These are phyloP conservation scores for Leptothorax acervorum DNA, from an alignment of 2,888 invertebrate species.

Conservation along the genomic window DNA sequence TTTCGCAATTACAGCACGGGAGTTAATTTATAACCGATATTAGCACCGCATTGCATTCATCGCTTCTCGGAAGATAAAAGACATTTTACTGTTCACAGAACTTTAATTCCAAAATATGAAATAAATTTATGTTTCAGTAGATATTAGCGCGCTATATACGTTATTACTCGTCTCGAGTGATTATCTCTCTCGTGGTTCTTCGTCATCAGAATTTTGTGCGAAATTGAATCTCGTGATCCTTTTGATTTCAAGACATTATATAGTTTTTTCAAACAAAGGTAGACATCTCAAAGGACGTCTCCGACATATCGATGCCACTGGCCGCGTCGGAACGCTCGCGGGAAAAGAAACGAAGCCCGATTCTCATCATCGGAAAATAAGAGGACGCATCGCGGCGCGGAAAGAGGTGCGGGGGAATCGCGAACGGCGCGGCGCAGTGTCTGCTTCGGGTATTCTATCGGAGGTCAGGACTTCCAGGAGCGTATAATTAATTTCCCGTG, in stretches of 20 bases:
- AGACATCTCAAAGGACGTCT: constrained; percentile 50
- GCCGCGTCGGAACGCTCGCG: background rate
- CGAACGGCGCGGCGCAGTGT: constrained; percentile 45
- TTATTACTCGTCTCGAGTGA: background rate
- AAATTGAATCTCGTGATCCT: background rate
- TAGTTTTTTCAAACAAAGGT: constrained; percentile 4
- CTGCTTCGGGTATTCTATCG: constrained; percentile 66
- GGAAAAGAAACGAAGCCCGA: constrained; percentile 53
- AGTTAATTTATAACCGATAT: constrained; percentile 36
- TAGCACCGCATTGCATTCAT: background rate
- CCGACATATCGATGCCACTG: constrained; percentile 39
- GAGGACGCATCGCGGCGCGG: constrained; percentile 13
- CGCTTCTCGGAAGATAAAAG: background rate
- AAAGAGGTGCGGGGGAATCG: constrained; percentile 35
- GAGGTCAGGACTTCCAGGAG: constrained; percentile 82
- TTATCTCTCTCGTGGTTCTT: background rate
- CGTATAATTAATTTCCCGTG: constrained; percentile 85
- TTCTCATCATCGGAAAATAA: constrained; percentile 58
- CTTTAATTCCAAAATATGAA: background rate
- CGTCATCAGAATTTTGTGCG: background rate
- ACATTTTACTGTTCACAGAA: background rate
- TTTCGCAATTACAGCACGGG: constrained; percentile 30
- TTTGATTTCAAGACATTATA: constrained; percentile 17
- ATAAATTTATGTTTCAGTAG: background rate
- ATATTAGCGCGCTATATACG: background rate